Evolutionary conservation across 2,888 invertebrate species (phyloP), one percentile per base, ranked within the genome.

Genomic region (Ischnura elegans): DNA sequence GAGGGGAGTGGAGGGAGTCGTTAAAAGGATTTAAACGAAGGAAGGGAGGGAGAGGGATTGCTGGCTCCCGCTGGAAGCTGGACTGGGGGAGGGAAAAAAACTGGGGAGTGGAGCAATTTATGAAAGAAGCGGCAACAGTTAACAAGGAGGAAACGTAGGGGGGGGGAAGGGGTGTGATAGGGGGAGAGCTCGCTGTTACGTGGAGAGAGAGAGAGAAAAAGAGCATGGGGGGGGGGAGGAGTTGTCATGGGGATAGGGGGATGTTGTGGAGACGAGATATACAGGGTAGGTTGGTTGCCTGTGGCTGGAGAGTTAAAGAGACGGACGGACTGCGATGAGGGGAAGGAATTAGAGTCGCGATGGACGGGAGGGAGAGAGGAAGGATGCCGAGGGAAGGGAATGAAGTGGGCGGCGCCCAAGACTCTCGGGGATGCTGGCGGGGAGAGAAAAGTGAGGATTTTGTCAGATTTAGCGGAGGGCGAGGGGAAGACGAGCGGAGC

Each of bases 91-190:
- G 0, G 85, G 46, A 86, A 46, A 86, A 86, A 45, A 43, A 46
- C n/a, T 25, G 42, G 86, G n/a, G 46, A 86, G 46, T 10, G 86
- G 86, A 43, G 86, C 43, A 86, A 46, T 86, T 86, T 46, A 46
- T 46, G 46, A 86, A 86, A 86, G 46, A 46, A 46, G 86, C 86
- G n/a, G 46, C 43, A 46, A 86, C 86, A 86, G n/a, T 86, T 86
- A 46, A 86, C 86, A 46, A 43, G 45, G 86, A 43, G 45, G 86
- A 45, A 86, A 46, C 86, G 86, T 46, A 5, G 43, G 21, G 86
- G 43, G n/a, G n/a, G n/a, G 45, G 36, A 4, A 0, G n/a, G 46
- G n/a, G 42, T 21, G n/a, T 8, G 43, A 36, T 42, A 85, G 25
- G 55, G 42, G 42, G 55, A 36, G 42, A 42, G 87, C 16, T 4